Evolutionary conservation across 2,888 invertebrate species (phyloP).

Genomic region (Toxonevra muliebris): DNA sequence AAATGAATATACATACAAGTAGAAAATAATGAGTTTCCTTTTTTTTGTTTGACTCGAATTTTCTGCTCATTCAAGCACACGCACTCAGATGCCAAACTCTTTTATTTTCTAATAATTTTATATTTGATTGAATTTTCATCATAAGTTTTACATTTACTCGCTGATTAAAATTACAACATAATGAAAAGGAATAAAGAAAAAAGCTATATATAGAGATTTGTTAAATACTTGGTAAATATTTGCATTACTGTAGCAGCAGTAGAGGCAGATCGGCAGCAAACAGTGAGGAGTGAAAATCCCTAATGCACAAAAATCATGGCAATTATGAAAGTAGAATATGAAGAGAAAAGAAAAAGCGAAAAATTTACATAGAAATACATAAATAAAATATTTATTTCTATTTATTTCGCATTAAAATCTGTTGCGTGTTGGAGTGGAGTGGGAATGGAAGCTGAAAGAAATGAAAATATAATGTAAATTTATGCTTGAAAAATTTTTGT

Average conservation of each 20-base stretch:
- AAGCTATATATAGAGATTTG: slow-evolving; percentile 29
- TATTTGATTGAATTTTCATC: background rate
- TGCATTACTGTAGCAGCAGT: slow-evolving; percentile 28
- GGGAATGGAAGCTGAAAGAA: too few species aligned
- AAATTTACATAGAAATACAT: too few species aligned
- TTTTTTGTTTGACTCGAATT: too few species aligned
- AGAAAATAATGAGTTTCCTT: too few species aligned
- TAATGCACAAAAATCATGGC: slow-evolving; percentile 41
- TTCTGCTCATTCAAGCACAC: background rate
- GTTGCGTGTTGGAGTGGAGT: too few species aligned
- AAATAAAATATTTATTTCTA: too few species aligned
- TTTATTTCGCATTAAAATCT: too few species aligned
- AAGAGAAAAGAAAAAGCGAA: background rate
- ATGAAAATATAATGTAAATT: too few species aligned
- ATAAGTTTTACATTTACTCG: background rate
- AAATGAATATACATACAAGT: too few species aligned
- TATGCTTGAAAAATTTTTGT: background rate
- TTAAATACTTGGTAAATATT: slow-evolving; percentile 55
- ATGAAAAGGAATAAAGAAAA: background rate
- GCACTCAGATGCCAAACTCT: background rate
- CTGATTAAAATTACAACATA: background rate
- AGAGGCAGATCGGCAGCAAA: background rate
- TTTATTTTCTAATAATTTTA: slow-evolving; percentile 4
- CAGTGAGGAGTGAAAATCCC: background rate
- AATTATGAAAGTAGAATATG: slow-evolving; percentile 28